Percentiles rank a stretch among this genome's conserved stretches.
phyloP scores from a whole-genome alignment of 2,797 vertebrate genomes.

The Pseudochromis fuscus region DNA sequence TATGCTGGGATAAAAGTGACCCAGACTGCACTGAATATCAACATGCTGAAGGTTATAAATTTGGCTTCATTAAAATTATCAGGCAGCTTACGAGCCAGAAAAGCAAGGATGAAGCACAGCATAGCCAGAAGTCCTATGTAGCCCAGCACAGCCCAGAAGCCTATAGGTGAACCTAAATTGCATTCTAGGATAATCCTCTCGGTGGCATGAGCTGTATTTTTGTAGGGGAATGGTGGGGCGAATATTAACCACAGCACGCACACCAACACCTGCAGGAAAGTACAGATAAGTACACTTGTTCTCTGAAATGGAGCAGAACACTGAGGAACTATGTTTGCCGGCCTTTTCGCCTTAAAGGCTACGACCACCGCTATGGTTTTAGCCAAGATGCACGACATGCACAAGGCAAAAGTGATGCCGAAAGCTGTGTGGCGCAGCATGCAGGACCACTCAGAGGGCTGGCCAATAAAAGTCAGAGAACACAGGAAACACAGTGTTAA shows the following conservation, averaged over 20 bases:
- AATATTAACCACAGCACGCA: conserved; percentile 79
- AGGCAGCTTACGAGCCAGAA: conserved; percentile 81
- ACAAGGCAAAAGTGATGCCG: conserved; percentile 81
- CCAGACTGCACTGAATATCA: conserved; percentile 86
- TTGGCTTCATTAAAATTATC: conserved; percentile 86
- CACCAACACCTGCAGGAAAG: conserved; percentile 77
- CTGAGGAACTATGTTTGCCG: conserved; percentile 66
- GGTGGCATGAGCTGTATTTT: conserved; percentile 67
- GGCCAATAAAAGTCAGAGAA: conserved; percentile 80
- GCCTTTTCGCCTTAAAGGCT: conserved; percentile 79
- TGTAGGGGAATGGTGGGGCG: conserved; percentile 76
- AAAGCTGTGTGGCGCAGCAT: conserved; percentile 81
- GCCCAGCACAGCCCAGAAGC: conserved; percentile 81
- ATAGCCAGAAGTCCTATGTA: conserved; percentile 81
- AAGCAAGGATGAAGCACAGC: conserved; percentile 79
- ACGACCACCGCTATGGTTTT: conserved; percentile 82
- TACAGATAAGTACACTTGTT: conserved; percentile 77
- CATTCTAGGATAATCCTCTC: conserved; percentile 83
- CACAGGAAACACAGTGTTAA: conserved; percentile 82
- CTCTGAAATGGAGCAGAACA: conserved; percentile 78
- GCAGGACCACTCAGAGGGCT: conserved; percentile 80
- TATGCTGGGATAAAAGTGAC: conserved; percentile 84
- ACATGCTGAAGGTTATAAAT: conserved; percentile 84
- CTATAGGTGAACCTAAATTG: conserved; percentile 78
- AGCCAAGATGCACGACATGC: conserved; percentile 82